Evolutionary conservation across 2,797 vertebrate species (phyloP).

Genomic region (Luscinia luscinia): DNA sequence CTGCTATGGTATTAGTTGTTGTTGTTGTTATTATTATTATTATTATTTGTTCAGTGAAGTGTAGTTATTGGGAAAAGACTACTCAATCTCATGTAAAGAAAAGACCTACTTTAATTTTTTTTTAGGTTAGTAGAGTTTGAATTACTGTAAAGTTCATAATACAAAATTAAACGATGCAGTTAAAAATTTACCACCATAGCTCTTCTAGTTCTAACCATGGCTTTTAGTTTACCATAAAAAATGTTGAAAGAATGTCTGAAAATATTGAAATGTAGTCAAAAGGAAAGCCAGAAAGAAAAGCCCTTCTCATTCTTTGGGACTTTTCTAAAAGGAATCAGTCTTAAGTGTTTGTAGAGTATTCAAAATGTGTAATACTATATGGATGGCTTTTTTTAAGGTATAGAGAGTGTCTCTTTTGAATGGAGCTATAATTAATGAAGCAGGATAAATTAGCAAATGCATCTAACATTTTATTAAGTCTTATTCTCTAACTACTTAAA

Average conservation of each 20-base stretch:
- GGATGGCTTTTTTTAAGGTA: neutral
- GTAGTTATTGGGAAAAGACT: neutral
- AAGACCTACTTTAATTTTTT: neutral
- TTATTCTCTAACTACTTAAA: neutral
- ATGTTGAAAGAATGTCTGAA: neutral
- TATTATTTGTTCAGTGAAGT: neutral
- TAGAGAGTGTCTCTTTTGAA: neutral
- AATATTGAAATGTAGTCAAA: neutral
- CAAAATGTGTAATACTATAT: neutral
- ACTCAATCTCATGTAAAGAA: neutral
- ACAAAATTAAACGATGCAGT: neutral
- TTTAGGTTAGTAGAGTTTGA: neutral
- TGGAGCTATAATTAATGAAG: neutral
- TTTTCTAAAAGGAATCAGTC: neutral
- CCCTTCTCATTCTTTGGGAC: neutral
- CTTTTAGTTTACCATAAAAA: neutral
- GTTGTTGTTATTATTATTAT: neutral
- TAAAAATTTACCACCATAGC: neutral
- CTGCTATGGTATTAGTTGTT: neutral
- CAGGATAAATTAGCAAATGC: neutral
- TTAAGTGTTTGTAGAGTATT: neutral
- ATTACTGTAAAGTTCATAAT: neutral
- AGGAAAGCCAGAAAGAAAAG: neutral
- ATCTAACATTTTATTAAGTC: neutral
- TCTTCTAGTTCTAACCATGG: neutral